Conservation (phyloP, 2,888 invertebrate genomes). For the Melanchra persicariae region DNA sequence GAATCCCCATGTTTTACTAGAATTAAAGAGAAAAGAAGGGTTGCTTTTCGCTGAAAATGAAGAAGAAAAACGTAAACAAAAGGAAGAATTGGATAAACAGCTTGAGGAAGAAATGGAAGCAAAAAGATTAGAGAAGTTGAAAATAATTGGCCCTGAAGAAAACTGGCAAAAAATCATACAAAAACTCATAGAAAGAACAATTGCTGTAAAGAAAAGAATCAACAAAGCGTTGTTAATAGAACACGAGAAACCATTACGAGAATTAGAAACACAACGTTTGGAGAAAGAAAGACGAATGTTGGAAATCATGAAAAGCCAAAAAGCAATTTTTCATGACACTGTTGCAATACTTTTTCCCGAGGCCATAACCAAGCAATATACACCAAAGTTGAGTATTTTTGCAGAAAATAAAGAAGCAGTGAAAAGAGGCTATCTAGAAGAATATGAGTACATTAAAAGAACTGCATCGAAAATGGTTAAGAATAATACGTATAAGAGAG, state of each 20-base stretch:
- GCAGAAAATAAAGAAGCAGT: slow-evolving; percentile 82
- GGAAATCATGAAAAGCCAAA: slow-evolving; percentile 90
- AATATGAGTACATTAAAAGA: slow-evolving; percentile 78
- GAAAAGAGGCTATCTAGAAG: slow-evolving; percentile 81
- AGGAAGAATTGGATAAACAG: slow-evolving; percentile 85
- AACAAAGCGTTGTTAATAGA: slow-evolving; percentile 90
- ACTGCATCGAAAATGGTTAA: slow-evolving; percentile 82
- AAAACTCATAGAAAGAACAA: slow-evolving; percentile 91
- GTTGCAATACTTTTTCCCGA: slow-evolving; percentile 87
- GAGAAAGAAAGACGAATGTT: slow-evolving; percentile 91
- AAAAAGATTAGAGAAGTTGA: slow-evolving; percentile 81
- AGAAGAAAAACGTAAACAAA: slow-evolving; percentile 81
- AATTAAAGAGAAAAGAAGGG: slow-evolving; percentile 84
- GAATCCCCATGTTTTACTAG: slow-evolving; percentile 77
- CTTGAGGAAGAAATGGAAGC: slow-evolving; percentile 89
- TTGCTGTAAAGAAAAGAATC: slow-evolving; percentile 92
- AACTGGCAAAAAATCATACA: slow-evolving; percentile 92
- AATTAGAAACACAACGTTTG: slow-evolving; percentile 90
- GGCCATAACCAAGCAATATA: slow-evolving; percentile 87
- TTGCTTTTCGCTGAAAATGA: slow-evolving; percentile 84
- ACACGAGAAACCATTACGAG: slow-evolving; percentile 91
- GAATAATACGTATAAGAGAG: slow-evolving; percentile 85
- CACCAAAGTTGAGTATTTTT: slow-evolving; percentile 84
- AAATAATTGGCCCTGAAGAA: slow-evolving; percentile 86
- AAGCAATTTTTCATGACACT: slow-evolving; percentile 68